Evolutionary conservation across 1,140 invertebrate genomes (phyloP).

Genomic region (Pseudobourletiella spinata): DNA sequence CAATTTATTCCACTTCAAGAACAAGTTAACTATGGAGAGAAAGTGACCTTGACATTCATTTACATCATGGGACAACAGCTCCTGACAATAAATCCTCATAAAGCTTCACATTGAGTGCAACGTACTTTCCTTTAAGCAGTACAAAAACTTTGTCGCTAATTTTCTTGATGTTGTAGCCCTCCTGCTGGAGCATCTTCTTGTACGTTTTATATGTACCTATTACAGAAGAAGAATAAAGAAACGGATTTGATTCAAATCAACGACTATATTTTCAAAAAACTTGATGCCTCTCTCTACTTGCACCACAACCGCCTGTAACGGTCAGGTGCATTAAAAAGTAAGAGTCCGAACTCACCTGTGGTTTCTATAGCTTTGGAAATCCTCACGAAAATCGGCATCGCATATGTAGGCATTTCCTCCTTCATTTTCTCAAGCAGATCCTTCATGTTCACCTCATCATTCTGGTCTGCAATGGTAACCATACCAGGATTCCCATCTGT

Average conservation of each 20-base stretch:
- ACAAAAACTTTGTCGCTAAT: slow-evolving; percentile 72
- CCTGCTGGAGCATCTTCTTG: slow-evolving; percentile 79
- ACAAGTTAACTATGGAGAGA: too few species aligned
- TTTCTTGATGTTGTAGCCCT: slow-evolving; percentile 71
- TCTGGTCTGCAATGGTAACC: slow-evolving; percentile 82
- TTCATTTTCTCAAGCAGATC: slow-evolving; percentile 53
- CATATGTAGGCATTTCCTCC: slow-evolving; percentile 68
- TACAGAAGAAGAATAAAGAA: slow-evolving; percentile 33
- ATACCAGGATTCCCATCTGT: slow-evolving; percentile 58
- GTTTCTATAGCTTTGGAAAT: slow-evolving; percentile 37
- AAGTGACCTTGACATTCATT: too few species aligned
- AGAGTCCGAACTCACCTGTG: slow-evolving; percentile 17
- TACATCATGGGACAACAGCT: too few species aligned
- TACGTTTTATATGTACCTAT: slow-evolving; percentile 84
- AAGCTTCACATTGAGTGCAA: slow-evolving; percentile 53
- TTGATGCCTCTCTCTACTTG: too few species aligned
- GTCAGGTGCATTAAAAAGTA: too few species aligned
- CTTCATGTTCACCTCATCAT: slow-evolving; percentile 56
- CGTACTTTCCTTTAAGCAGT: slow-evolving; percentile 49
- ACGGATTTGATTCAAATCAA: not conserved
- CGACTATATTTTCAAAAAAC: too few species aligned
- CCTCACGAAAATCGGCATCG: slow-evolving; percentile 76
- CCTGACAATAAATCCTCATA: slow-evolving; percentile 56
- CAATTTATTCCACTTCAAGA: too few species aligned
- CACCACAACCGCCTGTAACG: too few species aligned